Conservation (phyloP, 2,113 vertebrate genomes). For the Chaenogobius annularis region DNA sequence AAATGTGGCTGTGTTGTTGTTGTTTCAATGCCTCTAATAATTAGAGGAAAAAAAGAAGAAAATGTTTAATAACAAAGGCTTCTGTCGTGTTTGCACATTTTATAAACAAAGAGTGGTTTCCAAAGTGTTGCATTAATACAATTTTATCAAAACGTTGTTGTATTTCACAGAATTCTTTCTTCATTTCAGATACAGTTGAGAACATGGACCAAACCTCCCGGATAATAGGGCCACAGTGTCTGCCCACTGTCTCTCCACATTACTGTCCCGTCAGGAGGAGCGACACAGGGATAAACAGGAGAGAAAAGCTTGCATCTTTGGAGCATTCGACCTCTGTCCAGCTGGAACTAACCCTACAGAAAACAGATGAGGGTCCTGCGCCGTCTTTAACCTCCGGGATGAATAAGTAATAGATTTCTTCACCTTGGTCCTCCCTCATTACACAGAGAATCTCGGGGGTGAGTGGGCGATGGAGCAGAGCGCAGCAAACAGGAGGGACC, state of each 20-base stretch:
- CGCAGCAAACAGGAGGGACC: not conserved
- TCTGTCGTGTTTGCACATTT: no score
- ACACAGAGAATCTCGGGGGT: conserved; percentile 2
- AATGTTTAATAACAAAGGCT: no score
- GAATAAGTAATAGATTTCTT: conserved; percentile 28
- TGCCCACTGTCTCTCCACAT: conserved; percentile 39
- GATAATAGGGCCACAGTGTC: conserved; percentile 23
- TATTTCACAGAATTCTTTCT: not conserved
- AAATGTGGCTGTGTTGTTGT: no score
- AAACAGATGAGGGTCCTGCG: conserved; percentile 22
- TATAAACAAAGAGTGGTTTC: no score
- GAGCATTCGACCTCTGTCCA: not conserved
- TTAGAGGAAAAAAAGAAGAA: no score
- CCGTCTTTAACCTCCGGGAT: conserved; percentile 8
- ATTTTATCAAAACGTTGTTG: not conserved
- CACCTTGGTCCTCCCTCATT: conserved; percentile 45
- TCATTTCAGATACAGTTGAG: not conserved
- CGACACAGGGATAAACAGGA: not conserved
- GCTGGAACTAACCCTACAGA: not conserved
- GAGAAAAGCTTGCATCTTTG: not conserved
- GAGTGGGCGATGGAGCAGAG: conserved; percentile 4
- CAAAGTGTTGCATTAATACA: no score
- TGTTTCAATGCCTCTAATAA: no score
- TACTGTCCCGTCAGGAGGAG: conserved; percentile 25
- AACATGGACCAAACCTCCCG: not conserved